A percentile compares a stretch with the other conserved stretches of the same genome.
Conservation (phyloP, 2,797 vertebrate species). For the Picus viridis region DNA sequence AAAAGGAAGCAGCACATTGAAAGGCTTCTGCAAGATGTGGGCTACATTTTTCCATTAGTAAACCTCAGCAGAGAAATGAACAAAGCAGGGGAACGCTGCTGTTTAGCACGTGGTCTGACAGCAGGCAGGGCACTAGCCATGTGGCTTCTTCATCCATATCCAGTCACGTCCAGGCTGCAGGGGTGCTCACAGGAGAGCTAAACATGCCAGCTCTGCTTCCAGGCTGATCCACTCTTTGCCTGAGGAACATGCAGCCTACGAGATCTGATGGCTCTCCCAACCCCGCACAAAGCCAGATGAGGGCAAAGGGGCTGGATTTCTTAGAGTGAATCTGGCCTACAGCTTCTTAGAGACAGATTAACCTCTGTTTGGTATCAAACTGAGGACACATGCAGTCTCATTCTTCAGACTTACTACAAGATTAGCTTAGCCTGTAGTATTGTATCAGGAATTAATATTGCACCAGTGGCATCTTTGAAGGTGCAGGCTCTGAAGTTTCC, state of each 20-base stretch:
- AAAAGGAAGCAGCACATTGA: neutral
- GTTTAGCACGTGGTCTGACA: neutral
- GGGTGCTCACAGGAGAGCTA: neutral
- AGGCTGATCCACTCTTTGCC: neutral
- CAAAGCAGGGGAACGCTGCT: rapidly evolving
- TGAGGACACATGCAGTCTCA: slow-evolving; percentile 33
- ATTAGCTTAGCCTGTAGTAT: slow-evolving; percentile 7
- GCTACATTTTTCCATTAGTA: neutral
- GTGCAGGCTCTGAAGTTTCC: neutral
- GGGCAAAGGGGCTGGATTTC: slow-evolving; percentile 56
- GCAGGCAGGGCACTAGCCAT: neutral
- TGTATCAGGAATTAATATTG: slow-evolving; percentile 9
- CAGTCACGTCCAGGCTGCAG: rapidly evolving
- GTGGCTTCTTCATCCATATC: neutral
- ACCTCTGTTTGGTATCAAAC: slow-evolving; percentile 44
- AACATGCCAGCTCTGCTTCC: neutral
- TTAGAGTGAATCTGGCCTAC: slow-evolving; percentile 51
- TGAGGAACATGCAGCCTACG: neutral
- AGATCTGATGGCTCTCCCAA: neutral
- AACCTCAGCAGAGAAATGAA: neutral
- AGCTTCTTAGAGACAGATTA: slow-evolving; percentile 65
- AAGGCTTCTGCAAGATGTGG: neutral
- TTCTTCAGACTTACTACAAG: slow-evolving; percentile 53
- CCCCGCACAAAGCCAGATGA: slow-evolving; percentile 9
- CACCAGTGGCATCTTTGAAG: neutral